These are phyloP conservation scores for Stratiomys singularior DNA, from an alignment of 2,888 invertebrate species.

Conservation along the genomic window DNA sequence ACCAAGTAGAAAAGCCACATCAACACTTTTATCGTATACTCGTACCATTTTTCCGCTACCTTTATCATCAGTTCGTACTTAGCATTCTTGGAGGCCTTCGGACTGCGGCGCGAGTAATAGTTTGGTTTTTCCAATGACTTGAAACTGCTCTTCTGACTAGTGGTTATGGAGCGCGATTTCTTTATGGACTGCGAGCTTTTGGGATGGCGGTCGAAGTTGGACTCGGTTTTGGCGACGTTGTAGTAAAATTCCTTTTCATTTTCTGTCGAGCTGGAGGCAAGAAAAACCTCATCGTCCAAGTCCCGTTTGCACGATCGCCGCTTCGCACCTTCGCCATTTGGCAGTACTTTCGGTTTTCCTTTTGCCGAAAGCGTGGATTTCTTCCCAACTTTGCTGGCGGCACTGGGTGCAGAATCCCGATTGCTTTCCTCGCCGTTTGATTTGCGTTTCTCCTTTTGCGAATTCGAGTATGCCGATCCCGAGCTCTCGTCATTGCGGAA, in stretches of 20 bases:
- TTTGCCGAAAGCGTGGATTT: slow-evolving; percentile 65
- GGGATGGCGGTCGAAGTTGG: slow-evolving; percentile 4
- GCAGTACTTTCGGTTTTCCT: not conserved
- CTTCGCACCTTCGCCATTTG: slow-evolving; percentile 44
- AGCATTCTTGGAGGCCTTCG: slow-evolving; percentile 63
- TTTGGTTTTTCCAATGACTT: slow-evolving; percentile 33
- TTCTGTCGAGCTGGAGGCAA: slow-evolving; percentile 43
- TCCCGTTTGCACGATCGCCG: slow-evolving; percentile 54
- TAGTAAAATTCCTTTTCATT: slow-evolving; percentile 56
- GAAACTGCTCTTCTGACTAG: slow-evolving; percentile 56
- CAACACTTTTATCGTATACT: slow-evolving; percentile 71
- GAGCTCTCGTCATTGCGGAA: slow-evolving; percentile 27
- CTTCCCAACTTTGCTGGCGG: slow-evolving; percentile 58
- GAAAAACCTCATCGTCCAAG: slow-evolving; percentile 30
- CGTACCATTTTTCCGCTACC: slow-evolving; percentile 69
- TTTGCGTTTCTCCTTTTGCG: slow-evolving; percentile 36
- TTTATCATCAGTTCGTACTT: slow-evolving; percentile 67
- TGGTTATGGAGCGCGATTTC: slow-evolving; percentile 31
- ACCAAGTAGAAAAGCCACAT: slow-evolving; percentile 83
- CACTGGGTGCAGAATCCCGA: slow-evolving; percentile 7
- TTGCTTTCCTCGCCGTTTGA: slow-evolving; percentile 35
- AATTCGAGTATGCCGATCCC: not conserved
- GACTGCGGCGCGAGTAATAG: slow-evolving; percentile 45
- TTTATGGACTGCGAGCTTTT: slow-evolving; percentile 62
- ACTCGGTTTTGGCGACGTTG: slow-evolving; percentile 63